phyloP scores from a whole-genome alignment of 2,888 invertebrate species.

The Neocrepidodera transversa region DNA sequence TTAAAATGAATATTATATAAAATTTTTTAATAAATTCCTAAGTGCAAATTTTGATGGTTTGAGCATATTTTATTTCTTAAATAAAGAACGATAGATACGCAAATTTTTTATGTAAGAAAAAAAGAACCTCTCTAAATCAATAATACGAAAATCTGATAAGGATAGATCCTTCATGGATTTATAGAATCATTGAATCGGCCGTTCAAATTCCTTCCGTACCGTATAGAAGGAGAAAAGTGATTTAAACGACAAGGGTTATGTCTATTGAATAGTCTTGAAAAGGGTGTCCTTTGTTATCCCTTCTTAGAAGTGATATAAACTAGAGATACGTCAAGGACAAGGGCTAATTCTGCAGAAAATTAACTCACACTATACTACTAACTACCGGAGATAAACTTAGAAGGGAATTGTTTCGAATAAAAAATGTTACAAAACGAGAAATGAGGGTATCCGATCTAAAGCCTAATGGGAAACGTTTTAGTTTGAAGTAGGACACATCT shows the following conservation, averaged over 20 bases:
- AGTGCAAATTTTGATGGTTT: too few species aligned
- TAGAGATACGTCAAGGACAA: slow-evolving; percentile 20
- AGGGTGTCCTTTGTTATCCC: slow-evolving; percentile 27
- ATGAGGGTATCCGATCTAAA: too few species aligned
- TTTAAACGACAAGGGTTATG: slow-evolving; percentile 22
- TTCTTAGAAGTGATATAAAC: slow-evolving; percentile 14
- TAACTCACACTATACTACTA: slow-evolving; percentile 12
- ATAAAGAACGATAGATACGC: too few species aligned
- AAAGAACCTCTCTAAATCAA: slow-evolving; percentile 7
- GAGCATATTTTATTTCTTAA: too few species aligned
- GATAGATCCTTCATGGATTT: slow-evolving; percentile 14
- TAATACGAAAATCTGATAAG: slow-evolving; percentile 13
- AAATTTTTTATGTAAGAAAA: too few species aligned
- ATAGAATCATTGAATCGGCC: slow-evolving; percentile 10
- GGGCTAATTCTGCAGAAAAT: slow-evolving; percentile 14
- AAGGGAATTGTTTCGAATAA: too few species aligned
- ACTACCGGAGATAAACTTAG: neutral
- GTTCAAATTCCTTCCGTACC: neutral
- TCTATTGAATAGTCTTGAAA: slow-evolving; percentile 19
- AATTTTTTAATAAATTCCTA: too few species aligned
- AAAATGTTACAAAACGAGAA: too few species aligned
- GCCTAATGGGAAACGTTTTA: too few species aligned
- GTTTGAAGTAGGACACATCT: too few species aligned
- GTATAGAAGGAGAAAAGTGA: slow-evolving; percentile 13
- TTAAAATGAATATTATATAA: too few species aligned